Evolutionary conservation across 2,888 invertebrate species (phyloP).

Genomic region (Uloborus plumipes): DNA sequence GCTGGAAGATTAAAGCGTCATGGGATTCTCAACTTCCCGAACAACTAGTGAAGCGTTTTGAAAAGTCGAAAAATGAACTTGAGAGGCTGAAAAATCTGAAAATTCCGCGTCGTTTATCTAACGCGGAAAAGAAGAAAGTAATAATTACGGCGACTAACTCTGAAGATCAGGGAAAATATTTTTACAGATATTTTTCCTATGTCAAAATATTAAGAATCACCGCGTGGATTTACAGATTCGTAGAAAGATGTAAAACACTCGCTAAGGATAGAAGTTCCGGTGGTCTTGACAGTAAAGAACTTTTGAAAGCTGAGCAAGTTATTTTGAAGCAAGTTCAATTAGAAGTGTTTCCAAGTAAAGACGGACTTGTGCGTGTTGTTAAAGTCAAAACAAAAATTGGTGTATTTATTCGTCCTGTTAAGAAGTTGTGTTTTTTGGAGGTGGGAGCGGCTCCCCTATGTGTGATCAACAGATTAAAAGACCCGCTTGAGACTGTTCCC

Average conservation of each 20-base stretch:
- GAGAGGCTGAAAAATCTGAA: too few relatives aligned
- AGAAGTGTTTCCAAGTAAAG: background rate
- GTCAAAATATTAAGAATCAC: background rate
- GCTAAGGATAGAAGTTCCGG: background rate
- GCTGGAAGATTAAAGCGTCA: too few relatives aligned
- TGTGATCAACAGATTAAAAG: too few relatives aligned
- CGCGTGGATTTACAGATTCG: background rate
- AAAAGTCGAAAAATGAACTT: background rate
- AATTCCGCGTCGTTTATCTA: too few relatives aligned
- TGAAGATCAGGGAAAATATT: constrained; percentile 3
- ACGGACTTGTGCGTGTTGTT: too few relatives aligned
- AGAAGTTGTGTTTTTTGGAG: too few relatives aligned
- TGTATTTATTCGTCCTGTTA: too few relatives aligned
- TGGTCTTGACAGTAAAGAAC: background rate
- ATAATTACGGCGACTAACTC: background rate
- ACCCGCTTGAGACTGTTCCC: too few relatives aligned
- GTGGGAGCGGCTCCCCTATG: too few relatives aligned
- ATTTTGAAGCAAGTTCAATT: constrained; percentile 19
- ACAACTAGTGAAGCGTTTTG: too few relatives aligned
- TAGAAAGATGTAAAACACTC: background rate
- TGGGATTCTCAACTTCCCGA: too few relatives aligned
- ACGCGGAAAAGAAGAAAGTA: constrained; percentile 16
- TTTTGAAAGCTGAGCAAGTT: constrained; percentile 3
- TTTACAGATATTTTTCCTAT: constrained; percentile 7
- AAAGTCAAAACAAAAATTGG: too few relatives aligned